Conservation (phyloP, 2,113 vertebrate genomes). For the Sminthopsis crassicaudata region DNA sequence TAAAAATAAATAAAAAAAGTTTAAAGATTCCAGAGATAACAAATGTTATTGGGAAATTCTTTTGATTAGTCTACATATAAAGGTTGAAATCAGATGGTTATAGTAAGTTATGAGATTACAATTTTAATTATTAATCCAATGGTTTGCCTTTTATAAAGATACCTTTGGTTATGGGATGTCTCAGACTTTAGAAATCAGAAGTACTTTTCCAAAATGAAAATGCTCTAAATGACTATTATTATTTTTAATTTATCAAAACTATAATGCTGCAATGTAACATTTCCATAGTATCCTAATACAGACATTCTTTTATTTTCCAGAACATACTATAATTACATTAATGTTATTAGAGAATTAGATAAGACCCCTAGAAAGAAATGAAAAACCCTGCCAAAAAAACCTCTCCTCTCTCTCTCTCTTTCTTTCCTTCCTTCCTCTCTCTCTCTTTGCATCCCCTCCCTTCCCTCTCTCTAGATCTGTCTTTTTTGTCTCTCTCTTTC, state of each 20-base stretch:
- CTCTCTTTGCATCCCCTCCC: fast-evolving
- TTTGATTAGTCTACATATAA: background rate
- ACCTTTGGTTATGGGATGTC: background rate
- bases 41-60: background rate
- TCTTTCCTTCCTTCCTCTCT: too few relatives aligned
- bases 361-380: background rate
- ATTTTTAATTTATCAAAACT: background rate
- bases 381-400: background rate
- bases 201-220: background rate
- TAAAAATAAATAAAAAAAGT: too few relatives aligned
- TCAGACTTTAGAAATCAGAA: background rate
- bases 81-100: background rate
- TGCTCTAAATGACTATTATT: background rate
- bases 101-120: background rate
- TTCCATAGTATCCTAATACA: background rate
- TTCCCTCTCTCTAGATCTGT: background rate
- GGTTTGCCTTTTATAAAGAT: background rate
- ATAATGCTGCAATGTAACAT: background rate
- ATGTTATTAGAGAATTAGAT: background rate
- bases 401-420: too few relatives aligned
- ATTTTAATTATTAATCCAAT: background rate
- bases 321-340: background rate
- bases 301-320: background rate
- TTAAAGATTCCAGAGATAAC: background rate
- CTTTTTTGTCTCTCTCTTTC: background rate